Percentiles rank a stretch among this genome's conserved stretches.
Evolutionary conservation across 1,140 invertebrate species (phyloP).

Genomic region (Aphelenchoides fujianensis): DNA sequence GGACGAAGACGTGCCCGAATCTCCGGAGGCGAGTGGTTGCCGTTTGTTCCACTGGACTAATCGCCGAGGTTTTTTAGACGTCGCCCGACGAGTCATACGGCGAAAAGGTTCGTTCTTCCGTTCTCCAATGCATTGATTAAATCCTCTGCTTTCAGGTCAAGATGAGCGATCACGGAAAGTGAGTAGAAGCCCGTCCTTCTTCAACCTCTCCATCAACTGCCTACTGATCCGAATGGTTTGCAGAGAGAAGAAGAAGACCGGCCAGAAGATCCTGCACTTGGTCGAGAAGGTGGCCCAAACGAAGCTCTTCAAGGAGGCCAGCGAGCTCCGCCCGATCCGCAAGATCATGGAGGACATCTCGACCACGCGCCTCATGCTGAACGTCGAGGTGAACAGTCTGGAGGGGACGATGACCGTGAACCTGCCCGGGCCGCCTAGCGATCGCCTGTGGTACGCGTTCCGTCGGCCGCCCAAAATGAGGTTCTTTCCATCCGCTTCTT

Average conservation of each 20-base stretch:
- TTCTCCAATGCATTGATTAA: too few relatives aligned
- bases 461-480: constrained; percentile 50
- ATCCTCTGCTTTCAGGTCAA: too few relatives aligned
- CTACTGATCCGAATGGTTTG: background rate
- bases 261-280: constrained; percentile 65
- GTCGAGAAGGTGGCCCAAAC: constrained; percentile 84
- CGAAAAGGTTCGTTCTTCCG: too few relatives aligned
- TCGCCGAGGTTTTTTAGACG: too few relatives aligned
- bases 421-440: constrained; percentile 85
- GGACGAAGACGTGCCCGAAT: constrained; percentile 59
- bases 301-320: constrained; percentile 79
- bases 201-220: too few relatives aligned
- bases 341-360: constrained; percentile 70
- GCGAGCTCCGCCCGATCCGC: constrained; percentile 67
- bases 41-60: too few relatives aligned
- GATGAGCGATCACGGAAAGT: constrained; percentile 38
- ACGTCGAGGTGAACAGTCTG: constrained; percentile 79
- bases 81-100: constrained; percentile 60
- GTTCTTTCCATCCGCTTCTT: too few relatives aligned
- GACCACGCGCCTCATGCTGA: constrained; percentile 82
- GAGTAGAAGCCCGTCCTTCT: too few relatives aligned
- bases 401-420: constrained; percentile 83
- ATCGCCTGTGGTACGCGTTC: constrained; percentile 76
- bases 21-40: constrained; percentile 53
- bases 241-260: constrained; percentile 44